Evolutionary conservation across 2,888 invertebrate species (phyloP), one percentile per base, ranked within the genome.

Genomic region (Lampropteryx suffumata): DNA sequence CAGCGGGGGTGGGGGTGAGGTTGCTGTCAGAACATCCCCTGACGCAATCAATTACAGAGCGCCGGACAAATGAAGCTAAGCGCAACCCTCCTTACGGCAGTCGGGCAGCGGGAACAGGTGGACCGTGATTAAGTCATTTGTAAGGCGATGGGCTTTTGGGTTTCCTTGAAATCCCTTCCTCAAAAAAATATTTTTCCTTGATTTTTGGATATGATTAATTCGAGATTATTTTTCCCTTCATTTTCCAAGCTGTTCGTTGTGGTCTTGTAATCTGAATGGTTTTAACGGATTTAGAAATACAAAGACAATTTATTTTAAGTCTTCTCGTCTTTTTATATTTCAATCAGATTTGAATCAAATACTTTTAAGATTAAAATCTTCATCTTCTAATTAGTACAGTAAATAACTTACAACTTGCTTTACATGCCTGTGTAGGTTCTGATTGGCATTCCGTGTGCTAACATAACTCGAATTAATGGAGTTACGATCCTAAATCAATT

Each of bases 61-160:
- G n/a, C 14, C 48, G 26, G 30, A 48, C 48, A 41, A 41, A 48
- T 40, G 40, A 34, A 40, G 17, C 34, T 17, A 17, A 46, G 28
- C 27, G 27, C 24, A 26, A 34, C 40, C 21, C 33, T 17, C 10
- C 26, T 8, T 11, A 3, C 6, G 11, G 9, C 4, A 11, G 35
- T 35, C 35, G 21, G 35, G 4, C 17, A 35, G 10, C 34, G 24
- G 34, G 12, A 12, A 13, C 49, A 42, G 49, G 49, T 42, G 48
- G 8, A 1, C 26, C 3, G 33, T 21, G 39, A 40, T 33, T 11
- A 24, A 34, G 10, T 41, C 30, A 30, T 49, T 32, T 11, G 14
- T 32, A 32, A 30, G 7, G 32, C 26, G 27, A 4, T 37, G 10
- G 6, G 35, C 21, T 35, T 30, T 36, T 5, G 17, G 11, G 12